Conservation (phyloP, 2,888 invertebrate species). For the Drosophila subsilvestris region DNA sequence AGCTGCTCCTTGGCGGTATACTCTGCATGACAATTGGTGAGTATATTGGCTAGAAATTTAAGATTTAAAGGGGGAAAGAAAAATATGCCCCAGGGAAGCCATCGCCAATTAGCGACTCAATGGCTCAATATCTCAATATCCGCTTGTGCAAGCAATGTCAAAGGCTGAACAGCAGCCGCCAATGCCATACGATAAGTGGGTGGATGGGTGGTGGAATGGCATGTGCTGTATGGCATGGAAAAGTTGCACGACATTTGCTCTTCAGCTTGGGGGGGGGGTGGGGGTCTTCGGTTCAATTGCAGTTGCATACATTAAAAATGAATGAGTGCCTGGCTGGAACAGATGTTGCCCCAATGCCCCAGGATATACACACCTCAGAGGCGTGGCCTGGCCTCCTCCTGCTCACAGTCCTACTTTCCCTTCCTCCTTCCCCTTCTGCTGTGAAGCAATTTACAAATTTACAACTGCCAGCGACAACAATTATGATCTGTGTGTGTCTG, state of each 20-base stretch:
- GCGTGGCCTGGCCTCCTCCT: not conserved
- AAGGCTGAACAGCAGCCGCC: slow-evolving; percentile 18
- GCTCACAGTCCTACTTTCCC: too few species aligned
- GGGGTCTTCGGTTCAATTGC: slow-evolving; percentile 50
- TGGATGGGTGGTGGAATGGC: not conserved
- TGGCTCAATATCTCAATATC: slow-evolving; percentile 36
- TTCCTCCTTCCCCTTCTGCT: slow-evolving; percentile 9
- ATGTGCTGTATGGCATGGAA: not conserved
- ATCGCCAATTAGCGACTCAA: slow-evolving; percentile 34
- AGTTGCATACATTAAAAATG: slow-evolving; percentile 53
- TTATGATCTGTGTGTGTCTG: slow-evolving; percentile 36
- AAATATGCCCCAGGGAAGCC: slow-evolving; percentile 8
- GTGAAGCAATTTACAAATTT: slow-evolving; percentile 55
- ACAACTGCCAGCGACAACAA: slow-evolving; percentile 42
- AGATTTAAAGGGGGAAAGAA: not conserved
- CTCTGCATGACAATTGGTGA: slow-evolving; percentile 76
- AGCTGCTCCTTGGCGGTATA: slow-evolving; percentile 70
- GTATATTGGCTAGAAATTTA: slow-evolving; percentile 39
- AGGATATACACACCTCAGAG: slow-evolving; percentile 18
- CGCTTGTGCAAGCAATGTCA: slow-evolving; percentile 29
- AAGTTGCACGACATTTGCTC: slow-evolving; percentile 38
- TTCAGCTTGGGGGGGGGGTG: slow-evolving; percentile 20
- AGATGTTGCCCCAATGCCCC: slow-evolving; percentile 19
- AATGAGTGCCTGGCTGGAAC: slow-evolving; percentile 46
- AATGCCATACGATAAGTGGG: not conserved